A percentile compares a stretch with the other conserved stretches of the same genome.
Conservation (phyloP, 2,797 vertebrate species). For the Galagoides demidoff region DNA sequence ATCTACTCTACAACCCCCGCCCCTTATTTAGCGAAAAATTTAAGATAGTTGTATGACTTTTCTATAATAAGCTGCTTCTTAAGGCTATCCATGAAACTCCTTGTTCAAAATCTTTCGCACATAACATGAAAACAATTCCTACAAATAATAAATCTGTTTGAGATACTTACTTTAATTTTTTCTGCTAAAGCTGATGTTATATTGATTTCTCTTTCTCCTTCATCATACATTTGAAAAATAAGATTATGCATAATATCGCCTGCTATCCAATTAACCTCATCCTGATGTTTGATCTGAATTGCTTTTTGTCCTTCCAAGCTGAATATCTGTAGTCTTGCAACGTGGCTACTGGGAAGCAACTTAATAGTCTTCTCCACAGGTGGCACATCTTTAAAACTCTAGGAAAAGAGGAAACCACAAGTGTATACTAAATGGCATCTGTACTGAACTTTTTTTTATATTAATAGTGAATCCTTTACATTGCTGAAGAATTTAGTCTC, state of each 20-base stretch:
- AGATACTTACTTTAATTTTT: constrained; percentile 91
- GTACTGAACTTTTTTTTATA: background rate
- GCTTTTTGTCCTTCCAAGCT: constrained; percentile 87
- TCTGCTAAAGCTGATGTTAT: constrained; percentile 88
- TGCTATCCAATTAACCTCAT: constrained; percentile 92
- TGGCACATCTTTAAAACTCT: constrained; percentile 90
- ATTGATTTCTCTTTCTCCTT: constrained; percentile 90
- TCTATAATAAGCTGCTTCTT: constrained; percentile 5
- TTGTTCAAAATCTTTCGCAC: background rate
- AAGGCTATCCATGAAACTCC: constrained; percentile 19
- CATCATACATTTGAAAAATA: constrained; percentile 93
- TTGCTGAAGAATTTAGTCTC: constrained; percentile 9
- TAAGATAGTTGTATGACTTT: background rate
- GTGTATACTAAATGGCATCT: background rate
- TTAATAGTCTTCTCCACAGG: constrained; percentile 88
- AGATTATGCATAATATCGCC: constrained; percentile 92
- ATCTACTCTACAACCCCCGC: background rate
- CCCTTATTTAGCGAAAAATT: background rate
- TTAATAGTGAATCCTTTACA: background rate
- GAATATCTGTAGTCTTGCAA: constrained; percentile 89
- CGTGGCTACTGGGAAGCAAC: constrained; percentile 91
- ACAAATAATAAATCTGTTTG: constrained; percentile 70
- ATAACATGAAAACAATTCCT: constrained; percentile 6
- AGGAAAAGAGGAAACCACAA: constrained; percentile 33
- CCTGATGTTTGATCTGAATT: constrained; percentile 90